Evolutionary conservation across 2,797 vertebrate genomes (phyloP), one percentile per base, ranked within the genome.

Genomic region (Helarctos malayanus): DNA sequence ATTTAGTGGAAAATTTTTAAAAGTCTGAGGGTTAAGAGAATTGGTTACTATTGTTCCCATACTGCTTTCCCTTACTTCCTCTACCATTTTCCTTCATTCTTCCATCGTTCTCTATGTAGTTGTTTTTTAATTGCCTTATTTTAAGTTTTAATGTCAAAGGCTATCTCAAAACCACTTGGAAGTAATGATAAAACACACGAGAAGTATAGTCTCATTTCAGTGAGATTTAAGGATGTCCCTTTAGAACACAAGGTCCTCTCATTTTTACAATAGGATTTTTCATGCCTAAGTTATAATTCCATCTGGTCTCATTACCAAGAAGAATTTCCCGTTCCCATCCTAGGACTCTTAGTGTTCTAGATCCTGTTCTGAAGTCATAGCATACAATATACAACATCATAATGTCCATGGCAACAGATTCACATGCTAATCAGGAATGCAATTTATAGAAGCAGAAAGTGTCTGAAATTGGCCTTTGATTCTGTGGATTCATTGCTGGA

Each of bases 341-440:
- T 38, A 68, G 63, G 54, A 25, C 21, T 9, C 61, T 91, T 89
- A 45, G 47, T 68, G 92, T 63, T 82, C 63, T 88, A 91, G 76
- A 90, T 85, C 82, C 45, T 85, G 29, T 35, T 84, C 38, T 73
- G 15, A 85, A 80, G 23, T 90, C 29, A 82, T 35, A 92, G 76
- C 49, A 65, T 59, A 27, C 41, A 96, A 83, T 32, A 80, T 63
- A 76, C 4, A 91, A 16, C 16, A 71, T 57, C 27, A 63, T 65
- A 71, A 87, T 71, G 75, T 45, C 61, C 49, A 80, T 45, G 52
- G 57, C 38, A 96, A 95, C 79, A 65, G n/a, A 92, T 85, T 95
- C 54, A 52, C 82, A 92, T 95, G 78, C 56, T 89, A 94, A 95
- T 80, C 5, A 61, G 29, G 21, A 88, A 87, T 69, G 13, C 19